These are phyloP conservation scores for Scaptomyza reducta DNA, from an alignment of 2,888 invertebrate species.

Conservation along the genomic window DNA sequence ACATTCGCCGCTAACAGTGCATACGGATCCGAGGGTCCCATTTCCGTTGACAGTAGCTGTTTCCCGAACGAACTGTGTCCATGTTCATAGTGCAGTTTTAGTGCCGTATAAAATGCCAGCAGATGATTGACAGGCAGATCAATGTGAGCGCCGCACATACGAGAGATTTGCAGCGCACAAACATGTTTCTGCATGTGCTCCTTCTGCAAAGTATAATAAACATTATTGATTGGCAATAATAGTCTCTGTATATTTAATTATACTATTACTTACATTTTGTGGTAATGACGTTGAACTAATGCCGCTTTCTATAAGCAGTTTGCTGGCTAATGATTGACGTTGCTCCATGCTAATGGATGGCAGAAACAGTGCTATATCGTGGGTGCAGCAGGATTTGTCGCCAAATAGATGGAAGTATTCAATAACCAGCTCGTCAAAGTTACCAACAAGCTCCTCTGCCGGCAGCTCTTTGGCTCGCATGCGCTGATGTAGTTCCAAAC, in stretches of 20 bases:
- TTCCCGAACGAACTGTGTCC: conserved; percentile 86
- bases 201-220: conserved; percentile 83
- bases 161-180: conserved; percentile 90
- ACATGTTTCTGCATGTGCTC: conserved; percentile 93
- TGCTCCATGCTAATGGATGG: conserved; percentile 86
- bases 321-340: conserved; percentile 86
- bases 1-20: conserved; percentile 88
- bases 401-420: conserved; percentile 93
- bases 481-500: conserved; percentile 90
- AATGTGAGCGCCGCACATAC: conserved; percentile 89
- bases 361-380: conserved; percentile 92
- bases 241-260: no score
- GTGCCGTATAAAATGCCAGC: conserved; percentile 86
- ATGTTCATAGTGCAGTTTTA: conserved; percentile 88
- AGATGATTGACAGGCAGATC: conserved; percentile 86
- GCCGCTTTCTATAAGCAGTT: conserved; percentile 87
- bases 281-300: conserved; percentile 88
- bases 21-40: conserved; percentile 92
- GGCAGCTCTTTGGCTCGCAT: conserved; percentile 86
- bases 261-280: conserved; percentile 84
- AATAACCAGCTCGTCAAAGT: conserved; percentile 88
- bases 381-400: conserved; percentile 93
- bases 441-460: conserved; percentile 86
- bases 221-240: neutral
- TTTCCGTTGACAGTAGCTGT: conserved; percentile 88